Percentiles rank a stretch among this genome's conserved stretches.
Evolutionary conservation across 2,797 vertebrate genomes (phyloP).

Genomic region (Threskiornis aethiopicus): DNA sequence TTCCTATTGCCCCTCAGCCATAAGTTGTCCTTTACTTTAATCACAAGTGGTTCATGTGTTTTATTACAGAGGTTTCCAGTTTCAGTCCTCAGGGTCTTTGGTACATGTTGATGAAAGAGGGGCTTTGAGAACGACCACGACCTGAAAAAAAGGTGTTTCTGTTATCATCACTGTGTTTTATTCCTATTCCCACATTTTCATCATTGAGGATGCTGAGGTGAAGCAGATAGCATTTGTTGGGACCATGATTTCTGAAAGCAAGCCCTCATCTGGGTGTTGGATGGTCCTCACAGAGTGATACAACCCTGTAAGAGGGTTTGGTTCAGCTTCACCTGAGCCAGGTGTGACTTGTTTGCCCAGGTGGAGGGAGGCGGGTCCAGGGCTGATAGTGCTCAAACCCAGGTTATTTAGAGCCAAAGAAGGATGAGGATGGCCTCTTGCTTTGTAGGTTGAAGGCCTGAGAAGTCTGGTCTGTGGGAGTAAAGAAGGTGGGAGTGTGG

Average conservation of each 20-base stretch:
- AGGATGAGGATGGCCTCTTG: accelerated
- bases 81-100: not conserved
- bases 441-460: not conserved
- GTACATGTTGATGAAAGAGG: not conserved
- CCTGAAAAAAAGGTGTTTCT: not conserved
- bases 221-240: not conserved
- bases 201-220: not conserved
- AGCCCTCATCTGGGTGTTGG: not conserved
- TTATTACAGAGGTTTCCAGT: not conserved
- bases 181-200: not conserved
- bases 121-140: not conserved
- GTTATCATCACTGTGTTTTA: not conserved
- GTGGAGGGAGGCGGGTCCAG: not conserved
- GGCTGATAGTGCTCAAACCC: not conserved
- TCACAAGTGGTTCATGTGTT: not conserved
- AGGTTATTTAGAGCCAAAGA: not conserved
- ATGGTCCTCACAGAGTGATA: not conserved
- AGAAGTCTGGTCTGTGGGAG: not conserved
- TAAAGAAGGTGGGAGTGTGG: not conserved
- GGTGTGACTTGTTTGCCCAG: not conserved
- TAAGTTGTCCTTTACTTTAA: not conserved
- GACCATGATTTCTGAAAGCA: not conserved
- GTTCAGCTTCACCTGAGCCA: not conserved
- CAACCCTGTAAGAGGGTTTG: not conserved
- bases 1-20: not conserved